Evolutionary conservation across 1,140 invertebrate genomes (phyloP), one percentile per base, ranked within the genome.

Genomic region (Chrysomallon squamiferum): DNA sequence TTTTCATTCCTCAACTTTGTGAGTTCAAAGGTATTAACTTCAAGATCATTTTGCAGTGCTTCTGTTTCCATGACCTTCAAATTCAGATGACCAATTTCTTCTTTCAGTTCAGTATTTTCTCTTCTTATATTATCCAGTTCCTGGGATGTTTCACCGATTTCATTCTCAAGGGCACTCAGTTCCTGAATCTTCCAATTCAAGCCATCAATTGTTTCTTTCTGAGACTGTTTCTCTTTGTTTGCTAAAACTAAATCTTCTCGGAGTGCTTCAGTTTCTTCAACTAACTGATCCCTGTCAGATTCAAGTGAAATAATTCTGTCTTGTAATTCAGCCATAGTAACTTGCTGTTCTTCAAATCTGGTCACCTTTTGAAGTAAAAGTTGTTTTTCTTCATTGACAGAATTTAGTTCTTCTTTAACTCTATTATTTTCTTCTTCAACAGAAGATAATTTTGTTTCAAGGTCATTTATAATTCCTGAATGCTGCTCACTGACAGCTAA

Each of bases 351-450:
- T 32, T 30, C 29, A 5, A 67, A 25, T 30, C 72, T 65, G 30
- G 66, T 65, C 20, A 72, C 58, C 38, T 69, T 62, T 47, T 67
- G 58, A 15, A 30, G 59, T n/a, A 74, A 41, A 9, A 30, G 11
- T 22, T 62, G 57, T 25, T 70, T 70, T 49, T 75, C 64, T 62
- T 64, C 62, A 52, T 69, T 59, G 25, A 68, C 20, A 13, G 41
- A 29, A 13, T 74, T 61, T 9, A 78, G 45, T 49, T 83, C 78
- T 43, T 81, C 76, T 65, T 64, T 63, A 25, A 79, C 59, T 0
- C 74, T 76, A 63, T 82, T 79, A 62, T 80, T 74, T 68, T 83
- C 78, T 57, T 78, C 77, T 49, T 60, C 54, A 20, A 81, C 59
- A 29, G 29, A 52, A 35, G 58, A 22, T 20, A 67, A 45, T 27